A percentile compares a stretch with the other conserved stretches of the same genome.
Evolutionary conservation across 2,797 vertebrate genomes (phyloP).

Genomic region (Aphelocoma californica): DNA sequence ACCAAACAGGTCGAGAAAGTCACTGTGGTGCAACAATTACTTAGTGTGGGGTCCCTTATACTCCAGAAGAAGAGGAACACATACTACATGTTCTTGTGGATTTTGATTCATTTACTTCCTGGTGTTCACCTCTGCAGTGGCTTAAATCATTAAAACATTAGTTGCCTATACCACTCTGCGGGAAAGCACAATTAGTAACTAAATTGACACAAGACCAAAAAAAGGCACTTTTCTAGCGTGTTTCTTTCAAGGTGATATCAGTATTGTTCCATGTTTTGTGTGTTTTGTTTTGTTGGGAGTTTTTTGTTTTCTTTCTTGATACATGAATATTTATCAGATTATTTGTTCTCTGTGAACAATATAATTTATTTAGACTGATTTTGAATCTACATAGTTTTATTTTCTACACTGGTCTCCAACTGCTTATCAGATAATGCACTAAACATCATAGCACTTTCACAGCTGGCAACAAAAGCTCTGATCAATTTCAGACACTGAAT

Average conservation of each 20-base stretch:
- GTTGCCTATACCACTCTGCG: not conserved
- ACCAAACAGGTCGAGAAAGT: not conserved
- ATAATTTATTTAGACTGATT: not conserved
- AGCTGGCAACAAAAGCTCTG: not conserved
- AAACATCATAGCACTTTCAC: not conserved
- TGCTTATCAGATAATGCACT: not conserved
- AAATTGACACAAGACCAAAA: not conserved
- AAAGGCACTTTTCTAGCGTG: not conserved
- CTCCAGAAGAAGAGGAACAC: not conserved
- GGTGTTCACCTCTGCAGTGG: not conserved
- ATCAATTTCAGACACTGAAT: not conserved
- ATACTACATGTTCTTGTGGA: not conserved
- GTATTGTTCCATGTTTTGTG: not conserved
- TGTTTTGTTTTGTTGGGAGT: fast-evolving
- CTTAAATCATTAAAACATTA: not conserved
- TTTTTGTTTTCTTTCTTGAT: not conserved
- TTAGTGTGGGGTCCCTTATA: not conserved
- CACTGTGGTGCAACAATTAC: not conserved
- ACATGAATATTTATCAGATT: not conserved
- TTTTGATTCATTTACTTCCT: not conserved
- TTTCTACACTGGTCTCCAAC: not conserved
- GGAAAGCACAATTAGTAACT: not conserved
- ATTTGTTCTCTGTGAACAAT: not conserved
- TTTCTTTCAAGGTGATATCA: not conserved
- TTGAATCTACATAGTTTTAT: not conserved